phyloP scores from a whole-genome alignment of 2,797 vertebrate genomes.

The Pseudochirops cupreus region DNA sequence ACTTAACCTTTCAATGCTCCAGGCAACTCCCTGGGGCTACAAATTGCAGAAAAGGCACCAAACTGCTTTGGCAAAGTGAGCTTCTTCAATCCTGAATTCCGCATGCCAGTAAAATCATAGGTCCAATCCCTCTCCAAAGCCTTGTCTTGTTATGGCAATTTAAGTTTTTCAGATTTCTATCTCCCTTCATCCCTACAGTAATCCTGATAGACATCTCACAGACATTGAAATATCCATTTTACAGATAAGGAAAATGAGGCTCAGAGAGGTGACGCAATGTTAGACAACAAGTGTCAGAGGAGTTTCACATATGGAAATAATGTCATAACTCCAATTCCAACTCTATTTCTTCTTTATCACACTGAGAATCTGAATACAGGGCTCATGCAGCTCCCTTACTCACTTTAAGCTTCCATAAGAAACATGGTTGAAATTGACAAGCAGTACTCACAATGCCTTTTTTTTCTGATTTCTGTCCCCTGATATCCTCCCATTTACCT shows the following conservation, averaged over 20 bases:
- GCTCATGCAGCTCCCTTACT: background rate
- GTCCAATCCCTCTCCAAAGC: background rate
- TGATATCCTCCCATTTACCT: background rate
- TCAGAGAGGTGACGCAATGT: background rate
- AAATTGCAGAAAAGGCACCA: background rate
- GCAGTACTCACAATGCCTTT: background rate
- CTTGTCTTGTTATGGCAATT: background rate
- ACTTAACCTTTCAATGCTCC: background rate
- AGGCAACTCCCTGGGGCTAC: background rate
- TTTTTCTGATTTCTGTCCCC: background rate
- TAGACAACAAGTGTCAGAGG: background rate
- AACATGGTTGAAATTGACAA: background rate
- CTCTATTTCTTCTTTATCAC: background rate
- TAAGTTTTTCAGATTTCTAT: background rate
- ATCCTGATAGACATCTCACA: background rate
- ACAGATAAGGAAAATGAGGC: background rate
- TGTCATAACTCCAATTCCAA: background rate
- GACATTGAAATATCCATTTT: background rate
- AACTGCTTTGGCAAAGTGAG: background rate
- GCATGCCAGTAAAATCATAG: background rate
- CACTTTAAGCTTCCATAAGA: background rate
- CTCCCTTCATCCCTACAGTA: background rate
- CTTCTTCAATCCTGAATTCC: background rate
- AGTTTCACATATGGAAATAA: background rate
- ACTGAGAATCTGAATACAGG: background rate